phyloP scores from a whole-genome alignment of 2,888 invertebrate species.

The Lymantria monacha region DNA sequence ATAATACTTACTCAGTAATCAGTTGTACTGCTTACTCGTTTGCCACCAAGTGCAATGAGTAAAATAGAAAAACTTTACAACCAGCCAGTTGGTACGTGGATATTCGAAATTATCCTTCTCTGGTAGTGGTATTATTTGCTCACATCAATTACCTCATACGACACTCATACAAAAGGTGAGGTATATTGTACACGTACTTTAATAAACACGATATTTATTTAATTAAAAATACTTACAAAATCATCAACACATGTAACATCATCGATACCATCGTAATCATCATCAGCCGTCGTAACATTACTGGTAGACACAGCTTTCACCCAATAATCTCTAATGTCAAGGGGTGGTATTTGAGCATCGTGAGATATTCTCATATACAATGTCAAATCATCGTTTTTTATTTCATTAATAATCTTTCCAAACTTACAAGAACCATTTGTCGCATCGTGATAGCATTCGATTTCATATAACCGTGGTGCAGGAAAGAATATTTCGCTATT shows the following conservation, averaged over 20 bases:
- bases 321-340: constrained; percentile 55
- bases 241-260: constrained; percentile 59
- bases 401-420: constrained; percentile 54
- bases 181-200: no score
- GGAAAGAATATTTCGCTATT: constrained; percentile 84
- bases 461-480: constrained; percentile 75
- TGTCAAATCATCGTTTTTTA: constrained; percentile 43
- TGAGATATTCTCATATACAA: constrained; percentile 60
- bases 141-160: no score
- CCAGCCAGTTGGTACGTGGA: no score
- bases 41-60: no score
- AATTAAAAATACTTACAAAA: constrained; percentile 36
- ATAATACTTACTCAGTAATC: no score
- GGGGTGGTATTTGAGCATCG: constrained; percentile 47
- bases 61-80: no score
- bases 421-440: constrained; percentile 64
- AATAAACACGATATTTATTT: background rate
- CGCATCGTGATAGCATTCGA: constrained; percentile 56
- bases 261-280: constrained; percentile 53
- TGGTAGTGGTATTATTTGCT: no score
- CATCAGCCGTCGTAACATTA: constrained; percentile 45
- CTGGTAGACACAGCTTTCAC: constrained; percentile 54
- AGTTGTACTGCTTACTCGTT: no score
- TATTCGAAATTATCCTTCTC: no score
- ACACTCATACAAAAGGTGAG: no score